Evolutionary conservation across 2,888 invertebrate genomes (phyloP), one percentile per base, ranked within the genome.

Genomic region (Drosophila flavopinicola): DNA sequence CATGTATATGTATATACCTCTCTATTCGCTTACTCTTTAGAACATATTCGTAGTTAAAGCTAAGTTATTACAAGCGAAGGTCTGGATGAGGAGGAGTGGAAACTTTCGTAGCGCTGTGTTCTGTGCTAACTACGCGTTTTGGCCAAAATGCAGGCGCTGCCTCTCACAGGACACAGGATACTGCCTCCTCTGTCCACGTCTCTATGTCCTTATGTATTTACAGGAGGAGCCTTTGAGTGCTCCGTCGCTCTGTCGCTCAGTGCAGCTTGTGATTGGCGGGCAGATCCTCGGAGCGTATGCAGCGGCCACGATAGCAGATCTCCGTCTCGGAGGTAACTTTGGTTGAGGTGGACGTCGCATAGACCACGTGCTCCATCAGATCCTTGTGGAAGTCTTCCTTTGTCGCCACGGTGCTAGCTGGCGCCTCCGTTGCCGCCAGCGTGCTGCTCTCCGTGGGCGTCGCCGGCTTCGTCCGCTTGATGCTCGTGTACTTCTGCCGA

Each of bases 311-410:
- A 90, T 95, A 97, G 88, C 97, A 97, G 68, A 97, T 97, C 92
- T 96, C 96, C 29, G 96, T 96, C 93, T 96, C 96, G 76, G 96
- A 95, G 10, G 96, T 95, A 90, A 95, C 95, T 15, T 96, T 96
- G 2, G 95, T 95, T 85, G 95, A 95, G 1, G 86, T 85, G 1
- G 96, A 95, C 0, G 96, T 96, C 32, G 91, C 91, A 64, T 90
- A 91, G 6, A 91, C 89, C n/a, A 90, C 90, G 56, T 90, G 88
- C 48, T 91, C 88, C 91, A 91, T 91, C 47, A 91, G 82, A 58
- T 90, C 88, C 66, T 90, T 89, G 70, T 90, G 90, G 61, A 91
- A 90, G 54, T 69, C 78, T 0, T 82, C 83, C 56, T 75, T 69
- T 6, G 75, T 75, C 6, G 75, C 77, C n/a, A 65, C 60, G 10